Conservation (phyloP, 1,140 invertebrate genomes). For the Bombus fervidus region DNA sequence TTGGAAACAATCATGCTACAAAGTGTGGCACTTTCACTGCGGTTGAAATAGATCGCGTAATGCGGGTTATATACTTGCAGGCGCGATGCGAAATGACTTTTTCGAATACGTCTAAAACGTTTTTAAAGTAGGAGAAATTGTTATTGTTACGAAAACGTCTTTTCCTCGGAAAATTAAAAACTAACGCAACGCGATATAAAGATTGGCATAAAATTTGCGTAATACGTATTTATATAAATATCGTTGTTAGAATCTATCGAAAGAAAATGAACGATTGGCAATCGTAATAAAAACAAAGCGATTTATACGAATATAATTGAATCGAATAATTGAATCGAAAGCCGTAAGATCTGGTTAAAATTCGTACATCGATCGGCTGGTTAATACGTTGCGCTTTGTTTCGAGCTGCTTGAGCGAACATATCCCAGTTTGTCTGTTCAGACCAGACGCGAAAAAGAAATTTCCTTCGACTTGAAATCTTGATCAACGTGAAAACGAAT, state of each 20-base stretch:
- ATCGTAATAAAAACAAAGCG: background rate
- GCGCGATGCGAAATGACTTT: background rate
- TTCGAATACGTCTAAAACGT: background rate
- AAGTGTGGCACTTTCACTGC: constrained; percentile 12
- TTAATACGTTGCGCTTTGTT: no score
- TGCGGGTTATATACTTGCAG: background rate
- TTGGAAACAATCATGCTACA: background rate
- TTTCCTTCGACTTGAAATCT: no score
- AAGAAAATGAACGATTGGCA: no score
- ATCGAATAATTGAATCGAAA: no score
- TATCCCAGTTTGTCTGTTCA: no score
- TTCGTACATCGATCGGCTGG: no score
- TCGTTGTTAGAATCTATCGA: background rate
- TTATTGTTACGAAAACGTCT: no score
- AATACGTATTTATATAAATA: background rate
- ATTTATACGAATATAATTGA: background rate
- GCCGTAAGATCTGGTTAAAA: no score
- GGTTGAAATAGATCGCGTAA: constrained; percentile 11
- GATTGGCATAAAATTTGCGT: background rate
- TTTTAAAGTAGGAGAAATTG: background rate
- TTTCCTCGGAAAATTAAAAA: background rate
- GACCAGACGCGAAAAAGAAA: fast-evolving
- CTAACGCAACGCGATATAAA: fast-evolving
- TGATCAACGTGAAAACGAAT: no score
- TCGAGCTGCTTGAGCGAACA: no score